Percentiles rank a stretch among this genome's conserved stretches.
These are phyloP conservation scores for Melanotus villosus DNA, from an alignment of 2,888 invertebrate genomes.

Conservation along the genomic window DNA sequence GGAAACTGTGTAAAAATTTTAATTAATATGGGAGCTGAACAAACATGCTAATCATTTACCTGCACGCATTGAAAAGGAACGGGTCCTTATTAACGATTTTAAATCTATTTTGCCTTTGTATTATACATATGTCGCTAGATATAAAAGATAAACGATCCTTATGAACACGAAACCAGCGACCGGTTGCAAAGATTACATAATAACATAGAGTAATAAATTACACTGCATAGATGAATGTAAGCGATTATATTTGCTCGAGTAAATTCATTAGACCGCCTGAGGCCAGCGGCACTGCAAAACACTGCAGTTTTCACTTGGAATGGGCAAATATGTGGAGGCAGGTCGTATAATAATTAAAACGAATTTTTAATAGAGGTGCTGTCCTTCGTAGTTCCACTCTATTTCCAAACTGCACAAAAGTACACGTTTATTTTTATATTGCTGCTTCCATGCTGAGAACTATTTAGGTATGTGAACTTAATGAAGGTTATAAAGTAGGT, in stretches of 20 bases:
- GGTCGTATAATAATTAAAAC: slow-evolving; percentile 33
- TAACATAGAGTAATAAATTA: slow-evolving; percentile 38
- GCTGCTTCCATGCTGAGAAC: not conserved
- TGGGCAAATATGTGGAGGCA: slow-evolving; percentile 31
- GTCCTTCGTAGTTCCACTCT: slow-evolving; percentile 35
- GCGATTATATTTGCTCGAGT: slow-evolving; percentile 42
- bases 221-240: slow-evolving; percentile 39
- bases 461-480: not conserved
- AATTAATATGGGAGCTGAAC: too few species aligned
- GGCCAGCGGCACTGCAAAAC: not conserved
- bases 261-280: slow-evolving; percentile 38
- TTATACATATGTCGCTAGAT: slow-evolving; percentile 25
- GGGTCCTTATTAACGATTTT: too few species aligned
- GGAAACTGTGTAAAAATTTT: too few species aligned
- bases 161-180: slow-evolving; percentile 7
- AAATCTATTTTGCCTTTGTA: too few species aligned
- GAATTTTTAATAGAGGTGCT: slow-evolving; percentile 27
- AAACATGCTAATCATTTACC: too few species aligned
- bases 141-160: slow-evolving; percentile 22
- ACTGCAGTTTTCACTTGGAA: slow-evolving; percentile 35
- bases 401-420: slow-evolving; percentile 17
- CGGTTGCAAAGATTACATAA: slow-evolving; percentile 37
- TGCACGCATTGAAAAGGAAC: too few species aligned
- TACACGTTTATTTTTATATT: not conserved
- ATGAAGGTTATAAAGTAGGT: not conserved